A percentile compares a stretch with the other conserved stretches of the same genome.
These are phyloP conservation scores for Notechis scutatus DNA, from an alignment of 2,113 vertebrate genomes.

Conservation along the genomic window DNA sequence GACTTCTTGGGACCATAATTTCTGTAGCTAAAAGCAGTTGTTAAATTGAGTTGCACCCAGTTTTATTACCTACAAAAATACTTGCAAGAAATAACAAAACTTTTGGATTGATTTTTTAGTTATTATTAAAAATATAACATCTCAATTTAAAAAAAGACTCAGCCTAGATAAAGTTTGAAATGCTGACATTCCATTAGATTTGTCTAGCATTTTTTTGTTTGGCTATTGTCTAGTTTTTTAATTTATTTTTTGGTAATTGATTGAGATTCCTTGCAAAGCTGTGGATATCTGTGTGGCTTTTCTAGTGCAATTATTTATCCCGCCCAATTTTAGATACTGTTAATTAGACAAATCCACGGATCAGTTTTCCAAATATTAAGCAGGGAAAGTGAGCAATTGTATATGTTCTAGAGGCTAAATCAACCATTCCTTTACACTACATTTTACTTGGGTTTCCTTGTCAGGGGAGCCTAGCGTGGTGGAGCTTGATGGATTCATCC, in stretches of 20 bases:
- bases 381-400: background rate
- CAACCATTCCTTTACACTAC: background rate
- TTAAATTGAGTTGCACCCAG: background rate
- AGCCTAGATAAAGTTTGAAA: background rate
- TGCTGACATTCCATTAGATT: background rate
- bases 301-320: background rate
- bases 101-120: background rate
- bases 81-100: background rate
- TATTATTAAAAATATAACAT: background rate
- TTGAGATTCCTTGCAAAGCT: background rate
- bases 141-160: background rate
- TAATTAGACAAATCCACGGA: background rate
- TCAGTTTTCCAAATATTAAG: background rate
- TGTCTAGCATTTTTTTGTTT: background rate
- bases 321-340: background rate
- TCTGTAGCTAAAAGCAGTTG: background rate
- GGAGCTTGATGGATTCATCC: constrained; percentile 63
- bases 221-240: background rate
- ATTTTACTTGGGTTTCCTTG: background rate
- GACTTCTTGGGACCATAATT: background rate
- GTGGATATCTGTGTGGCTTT: background rate
- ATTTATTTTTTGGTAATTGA: background rate
- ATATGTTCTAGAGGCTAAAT: background rate
- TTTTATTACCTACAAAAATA: background rate
- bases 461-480: background rate